Conservation (phyloP, 2,113 vertebrate genomes). For the Dromiciops gliroides region DNA sequence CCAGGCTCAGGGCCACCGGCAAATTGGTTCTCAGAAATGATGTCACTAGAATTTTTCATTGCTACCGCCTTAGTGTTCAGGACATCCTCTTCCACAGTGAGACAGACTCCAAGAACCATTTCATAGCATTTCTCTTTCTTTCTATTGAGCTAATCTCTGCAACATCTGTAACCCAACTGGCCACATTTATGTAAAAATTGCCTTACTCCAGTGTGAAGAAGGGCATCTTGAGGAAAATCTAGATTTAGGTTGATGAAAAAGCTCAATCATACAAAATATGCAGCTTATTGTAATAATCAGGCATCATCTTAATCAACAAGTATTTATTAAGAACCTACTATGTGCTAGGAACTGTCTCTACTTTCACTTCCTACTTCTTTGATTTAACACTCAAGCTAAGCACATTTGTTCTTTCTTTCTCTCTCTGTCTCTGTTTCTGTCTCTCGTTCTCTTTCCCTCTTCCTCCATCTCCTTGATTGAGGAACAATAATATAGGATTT, state of each 20-base stretch:
- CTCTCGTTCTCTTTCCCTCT: neutral
- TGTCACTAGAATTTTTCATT: neutral
- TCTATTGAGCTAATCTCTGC: neutral
- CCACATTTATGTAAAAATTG: neutral
- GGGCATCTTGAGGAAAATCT: neutral
- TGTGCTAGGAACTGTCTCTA: neutral
- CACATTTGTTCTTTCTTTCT: neutral
- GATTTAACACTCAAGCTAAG: neutral
- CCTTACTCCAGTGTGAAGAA: neutral
- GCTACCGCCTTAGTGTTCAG: neutral
- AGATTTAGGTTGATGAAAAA: neutral
- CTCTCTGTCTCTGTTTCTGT: fast-evolving
- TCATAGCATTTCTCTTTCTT: neutral
- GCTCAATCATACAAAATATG: neutral
- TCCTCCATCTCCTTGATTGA: neutral
- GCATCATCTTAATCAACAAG: neutral
- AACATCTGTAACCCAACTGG: neutral
- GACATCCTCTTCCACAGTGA: neutral
- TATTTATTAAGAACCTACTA: neutral
- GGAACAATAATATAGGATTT: no score
- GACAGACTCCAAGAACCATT: neutral
- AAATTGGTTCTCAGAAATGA: neutral
- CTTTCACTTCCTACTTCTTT: neutral
- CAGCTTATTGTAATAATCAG: neutral
- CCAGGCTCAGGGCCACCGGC: neutral